A percentile compares a stretch with the other conserved stretches of the same genome.
phyloP scores from a whole-genome alignment of 2,888 invertebrate species.

The Lepidocyrtoides sp. region DNA sequence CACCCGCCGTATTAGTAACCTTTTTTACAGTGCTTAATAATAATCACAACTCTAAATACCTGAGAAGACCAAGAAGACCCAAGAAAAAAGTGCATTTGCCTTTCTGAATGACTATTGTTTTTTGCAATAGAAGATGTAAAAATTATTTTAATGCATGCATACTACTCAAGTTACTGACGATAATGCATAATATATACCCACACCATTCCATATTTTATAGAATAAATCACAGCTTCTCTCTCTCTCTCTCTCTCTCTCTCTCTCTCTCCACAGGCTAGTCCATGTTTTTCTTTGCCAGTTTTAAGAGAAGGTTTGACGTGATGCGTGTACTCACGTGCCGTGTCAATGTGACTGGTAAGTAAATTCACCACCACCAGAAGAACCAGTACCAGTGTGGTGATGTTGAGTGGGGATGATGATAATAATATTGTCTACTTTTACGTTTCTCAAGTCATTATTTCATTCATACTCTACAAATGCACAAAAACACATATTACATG shows the following conservation, averaged over 20 bases:
- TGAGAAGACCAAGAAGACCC: background rate
- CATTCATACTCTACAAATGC: conserved; percentile 23
- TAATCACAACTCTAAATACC: conserved; percentile 22
- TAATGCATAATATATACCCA: background rate
- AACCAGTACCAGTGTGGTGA: conserved; percentile 9
- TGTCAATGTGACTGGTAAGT: background rate
- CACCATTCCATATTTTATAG: conserved; percentile 24
- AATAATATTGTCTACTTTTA: background rate
- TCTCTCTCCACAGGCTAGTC: conserved; percentile 21
- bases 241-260: background rate
- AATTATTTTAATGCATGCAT: background rate
- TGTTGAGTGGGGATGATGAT: background rate
- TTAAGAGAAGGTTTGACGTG: conserved; percentile 12
- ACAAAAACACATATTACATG: background rate
- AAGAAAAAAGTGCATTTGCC: conserved; percentile 29
- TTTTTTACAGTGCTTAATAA: conserved; percentile 11
- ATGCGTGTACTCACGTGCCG: conserved; percentile 13
- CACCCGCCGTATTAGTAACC: conserved; percentile 4
- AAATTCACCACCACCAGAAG: background rate
- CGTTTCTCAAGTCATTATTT: conserved; percentile 18
- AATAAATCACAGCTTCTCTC: conserved; percentile 9
- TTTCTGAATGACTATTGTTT: conserved; percentile 11
- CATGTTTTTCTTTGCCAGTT: background rate
- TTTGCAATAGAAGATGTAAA: background rate
- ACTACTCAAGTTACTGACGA: no score